Percentiles rank a stretch among this genome's conserved stretches.
Conservation (phyloP, 1,140 invertebrate genomes). For the Camponotus floridanus region DNA sequence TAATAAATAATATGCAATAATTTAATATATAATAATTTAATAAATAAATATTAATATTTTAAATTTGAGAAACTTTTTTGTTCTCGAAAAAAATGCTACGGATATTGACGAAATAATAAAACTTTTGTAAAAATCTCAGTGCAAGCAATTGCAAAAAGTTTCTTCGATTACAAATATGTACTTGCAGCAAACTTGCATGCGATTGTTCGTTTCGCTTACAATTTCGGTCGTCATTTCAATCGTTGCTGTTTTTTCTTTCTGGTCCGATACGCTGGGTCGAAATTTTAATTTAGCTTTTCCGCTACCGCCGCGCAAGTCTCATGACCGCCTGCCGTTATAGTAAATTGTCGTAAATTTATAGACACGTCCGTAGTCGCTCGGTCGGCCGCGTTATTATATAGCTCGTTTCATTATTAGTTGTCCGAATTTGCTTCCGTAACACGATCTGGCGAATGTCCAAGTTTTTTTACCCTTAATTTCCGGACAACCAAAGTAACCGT, state of each 20-base stretch:
- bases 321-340: slow-evolving; percentile 68
- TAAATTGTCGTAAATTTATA: slow-evolving; percentile 78
- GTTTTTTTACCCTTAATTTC: slow-evolving; percentile 73
- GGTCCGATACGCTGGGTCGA: slow-evolving; percentile 48
- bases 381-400: slow-evolving; percentile 49
- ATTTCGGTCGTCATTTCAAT: slow-evolving; percentile 58
- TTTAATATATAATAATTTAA: too few species aligned
- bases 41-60: too few species aligned
- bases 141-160: slow-evolving; percentile 3
- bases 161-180: slow-evolving; percentile 10
- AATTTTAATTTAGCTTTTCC: slow-evolving; percentile 67
- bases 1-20: too few species aligned
- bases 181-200: slow-evolving; percentile 11
- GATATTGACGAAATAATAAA: not conserved
- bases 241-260: slow-evolving; percentile 57
- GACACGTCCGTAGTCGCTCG: slow-evolving; percentile 60
- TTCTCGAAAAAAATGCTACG: not conserved
- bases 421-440: slow-evolving; percentile 71
- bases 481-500: slow-evolving; percentile 57
- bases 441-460: slow-evolving; percentile 75
- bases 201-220: slow-evolving; percentile 53
- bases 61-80: too few species aligned
- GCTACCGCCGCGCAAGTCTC: slow-evolving; percentile 35
- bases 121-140: not conserved
- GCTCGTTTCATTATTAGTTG: slow-evolving; percentile 77